Evolutionary conservation across 2,113 vertebrate species (phyloP).

Genomic region (Syngnathus scovelli): DNA sequence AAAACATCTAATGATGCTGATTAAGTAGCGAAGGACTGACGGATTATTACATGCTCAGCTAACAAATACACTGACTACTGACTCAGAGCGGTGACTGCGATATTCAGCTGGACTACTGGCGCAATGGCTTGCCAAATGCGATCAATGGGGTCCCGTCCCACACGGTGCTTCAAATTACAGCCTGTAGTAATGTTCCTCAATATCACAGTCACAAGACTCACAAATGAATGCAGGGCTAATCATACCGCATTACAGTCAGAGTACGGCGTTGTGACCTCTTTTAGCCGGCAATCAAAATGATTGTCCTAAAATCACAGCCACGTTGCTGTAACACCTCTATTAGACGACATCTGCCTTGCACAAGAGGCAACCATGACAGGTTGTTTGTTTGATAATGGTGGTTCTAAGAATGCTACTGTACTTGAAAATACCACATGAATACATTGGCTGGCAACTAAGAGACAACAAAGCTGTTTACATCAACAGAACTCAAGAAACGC

Average conservation of each 20-base stretch:
- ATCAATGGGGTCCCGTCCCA: conserved; percentile 50
- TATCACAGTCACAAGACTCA: conserved; percentile 43
- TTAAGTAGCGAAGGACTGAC: conserved; percentile 48
- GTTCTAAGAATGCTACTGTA: conserved; percentile 7
- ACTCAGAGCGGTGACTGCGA: conserved; percentile 39
- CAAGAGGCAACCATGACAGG: conserved; percentile 10
- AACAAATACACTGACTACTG: conserved; percentile 52
- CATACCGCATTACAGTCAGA: conserved; percentile 37
- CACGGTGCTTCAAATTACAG: conserved; percentile 48
- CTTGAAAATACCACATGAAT: neutral
- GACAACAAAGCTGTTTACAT: neutral
- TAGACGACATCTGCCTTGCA: conserved; percentile 4
- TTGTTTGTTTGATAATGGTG: conserved; percentile 9
- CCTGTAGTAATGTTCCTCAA: conserved; percentile 41
- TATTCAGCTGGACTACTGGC: conserved; percentile 53
- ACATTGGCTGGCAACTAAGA: neutral
- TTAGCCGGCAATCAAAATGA: conserved; percentile 44
- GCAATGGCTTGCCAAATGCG: conserved; percentile 52
- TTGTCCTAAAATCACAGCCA: conserved; percentile 31
- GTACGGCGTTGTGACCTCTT: conserved; percentile 41
- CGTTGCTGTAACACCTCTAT: conserved; percentile 16
- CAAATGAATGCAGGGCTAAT: conserved; percentile 50
- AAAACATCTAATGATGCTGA: conserved; percentile 63
- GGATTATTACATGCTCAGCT: conserved; percentile 51
- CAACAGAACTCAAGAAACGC: neutral